phyloP scores from a whole-genome alignment of 2,113 vertebrate species.

The Callopanchax toddi region DNA sequence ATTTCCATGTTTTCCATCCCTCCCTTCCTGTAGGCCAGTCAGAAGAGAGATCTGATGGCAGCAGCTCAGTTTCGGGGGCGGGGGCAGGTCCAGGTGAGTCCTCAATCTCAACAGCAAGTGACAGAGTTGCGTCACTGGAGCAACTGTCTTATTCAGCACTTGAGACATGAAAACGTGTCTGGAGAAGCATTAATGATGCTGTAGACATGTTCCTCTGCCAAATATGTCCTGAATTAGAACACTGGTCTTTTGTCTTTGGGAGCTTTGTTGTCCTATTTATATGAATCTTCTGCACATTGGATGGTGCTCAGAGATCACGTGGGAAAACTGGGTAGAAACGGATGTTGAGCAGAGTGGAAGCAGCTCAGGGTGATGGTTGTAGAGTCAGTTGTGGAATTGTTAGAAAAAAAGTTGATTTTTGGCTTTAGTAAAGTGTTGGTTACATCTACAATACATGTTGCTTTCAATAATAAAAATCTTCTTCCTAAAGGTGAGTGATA shows the following conservation, averaged over 20 bases:
- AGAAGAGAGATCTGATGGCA: slow-evolving; percentile 83
- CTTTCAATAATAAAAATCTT: too few species aligned
- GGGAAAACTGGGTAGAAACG: not conserved
- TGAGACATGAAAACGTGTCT: slow-evolving; percentile 6
- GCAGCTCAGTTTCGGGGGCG: slow-evolving; percentile 78
- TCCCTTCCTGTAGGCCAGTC: slow-evolving; percentile 82
- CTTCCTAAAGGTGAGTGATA: too few species aligned
- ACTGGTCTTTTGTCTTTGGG: not conserved
- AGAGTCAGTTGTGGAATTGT: not conserved
- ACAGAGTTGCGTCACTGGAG: slow-evolving; percentile 30
- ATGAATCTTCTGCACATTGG: not conserved
- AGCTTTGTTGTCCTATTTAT: not conserved
- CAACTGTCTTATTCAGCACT: slow-evolving; percentile 1
- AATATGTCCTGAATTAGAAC: not conserved
- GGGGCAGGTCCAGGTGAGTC: slow-evolving; percentile 84
- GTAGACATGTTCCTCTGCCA: not conserved
- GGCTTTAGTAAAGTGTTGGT: not conserved
- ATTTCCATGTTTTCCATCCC: slow-evolving; percentile 76
- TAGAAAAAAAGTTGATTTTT: not conserved
- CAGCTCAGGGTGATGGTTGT: not conserved
- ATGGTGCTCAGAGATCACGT: not conserved
- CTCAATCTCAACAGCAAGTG: slow-evolving; percentile 43
- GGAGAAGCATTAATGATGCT: not conserved
- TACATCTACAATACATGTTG: not conserved
- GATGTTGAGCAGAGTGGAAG: not conserved